Base-by-base conservation (phyloP, 2,113 vertebrate genomes). In the Heloderma charlesbogerti region DNA sequence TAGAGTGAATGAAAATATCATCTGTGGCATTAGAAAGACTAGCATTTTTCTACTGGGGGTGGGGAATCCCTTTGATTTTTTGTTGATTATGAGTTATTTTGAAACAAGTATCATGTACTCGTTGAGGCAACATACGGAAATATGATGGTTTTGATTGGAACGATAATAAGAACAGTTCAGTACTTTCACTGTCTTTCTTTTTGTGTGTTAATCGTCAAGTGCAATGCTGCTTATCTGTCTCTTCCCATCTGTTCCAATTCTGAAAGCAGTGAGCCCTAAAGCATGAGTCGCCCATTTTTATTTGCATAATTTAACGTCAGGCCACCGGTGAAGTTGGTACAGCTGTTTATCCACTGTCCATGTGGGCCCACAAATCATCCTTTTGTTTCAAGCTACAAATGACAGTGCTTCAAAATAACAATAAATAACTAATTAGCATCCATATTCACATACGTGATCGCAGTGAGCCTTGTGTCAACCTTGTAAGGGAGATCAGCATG, bases 181-280 rank as follows among this genome's bases (percentile, higher is more conserved):
- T 13, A 10, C 18, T 31, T 16, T 48, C 43, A 85, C 37, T 40
- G 34, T 79, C n/a, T 69, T 80, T 57, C 66, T 3, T 60, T 67
- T 51, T 45, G 63, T 40, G 15, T 57, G 22, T 31, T 86, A 80
- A 54, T 87, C 77, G 75, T 54, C 74, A 69, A 79, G 20, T 86
- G 25, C 51, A 60, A 78, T 92, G 9, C 31, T 90, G 90, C 48
- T 94, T 15, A 25, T 84, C 90, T 63, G 40, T 72, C 29, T 60
- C 84, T 71, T 87, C 74, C 57, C 63, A 91, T 60, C 13, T 93
- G 84, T 27, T 87, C 60, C 66, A 9, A 29, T 75, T 93, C 77
- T 89, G 75, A 85, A 90, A 22, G 45, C 18, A 92, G 80, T 22
- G 66, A 91, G 6, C 8, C 29, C 43, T n/a, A 91, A 91, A 91